These are phyloP conservation scores for Acrobasis suavella DNA, from an alignment of 2,888 invertebrate genomes.

Conservation along the genomic window DNA sequence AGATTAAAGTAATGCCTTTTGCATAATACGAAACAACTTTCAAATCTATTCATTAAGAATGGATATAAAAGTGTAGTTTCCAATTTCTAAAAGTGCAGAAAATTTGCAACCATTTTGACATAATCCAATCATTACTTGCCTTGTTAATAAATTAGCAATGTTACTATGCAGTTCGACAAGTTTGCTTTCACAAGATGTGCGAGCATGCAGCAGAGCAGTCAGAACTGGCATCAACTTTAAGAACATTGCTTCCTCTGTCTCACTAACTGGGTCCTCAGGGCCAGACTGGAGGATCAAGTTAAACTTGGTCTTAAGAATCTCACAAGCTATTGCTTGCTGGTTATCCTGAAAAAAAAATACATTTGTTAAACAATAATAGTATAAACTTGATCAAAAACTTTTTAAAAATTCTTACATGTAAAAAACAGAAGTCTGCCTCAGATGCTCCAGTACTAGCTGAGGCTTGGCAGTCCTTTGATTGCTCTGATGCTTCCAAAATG, in stretches of 20 bases:
- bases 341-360: slow-evolving; percentile 67
- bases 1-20: no score
- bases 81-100: no score
- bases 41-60: no score
- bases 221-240: slow-evolving; percentile 88
- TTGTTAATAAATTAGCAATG: slow-evolving; percentile 91
- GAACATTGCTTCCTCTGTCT: slow-evolving; percentile 88
- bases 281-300: slow-evolving; percentile 85
- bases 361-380: slow-evolving; percentile 16
- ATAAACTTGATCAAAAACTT: slow-evolving; percentile 1
- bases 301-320: slow-evolving; percentile 90
- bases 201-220: slow-evolving; percentile 85
- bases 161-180: slow-evolving; percentile 88
- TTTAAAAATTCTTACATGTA: slow-evolving; percentile 48
- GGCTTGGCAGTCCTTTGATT: slow-evolving; percentile 44
- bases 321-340: slow-evolving; percentile 85
- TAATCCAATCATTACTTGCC: slow-evolving; percentile 43
- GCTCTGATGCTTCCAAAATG: slow-evolving; percentile 65
- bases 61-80: no score
- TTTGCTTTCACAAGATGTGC: slow-evolving; percentile 81
- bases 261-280: slow-evolving; percentile 67
- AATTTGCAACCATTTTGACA: no score
- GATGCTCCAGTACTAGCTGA: slow-evolving; percentile 42
- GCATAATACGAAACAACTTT: no score
- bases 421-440: slow-evolving; percentile 45